Percentiles rank a stretch among this genome's conserved stretches.
phyloP scores from a whole-genome alignment of 2,888 invertebrate genomes.

The Drosophila ezoana region DNA sequence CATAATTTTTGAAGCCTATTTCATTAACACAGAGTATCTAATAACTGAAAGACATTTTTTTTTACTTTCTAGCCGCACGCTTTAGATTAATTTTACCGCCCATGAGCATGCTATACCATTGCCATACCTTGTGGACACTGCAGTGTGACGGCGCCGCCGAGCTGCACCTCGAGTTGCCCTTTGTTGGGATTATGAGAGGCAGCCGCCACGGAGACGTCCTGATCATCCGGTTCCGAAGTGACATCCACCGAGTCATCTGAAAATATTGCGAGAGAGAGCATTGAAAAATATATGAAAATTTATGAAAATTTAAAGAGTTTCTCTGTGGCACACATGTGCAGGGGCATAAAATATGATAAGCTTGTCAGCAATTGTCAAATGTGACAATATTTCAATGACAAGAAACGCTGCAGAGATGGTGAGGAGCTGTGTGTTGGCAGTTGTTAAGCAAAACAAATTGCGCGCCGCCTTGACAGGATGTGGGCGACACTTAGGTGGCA shows the following conservation, averaged over 20 bases:
- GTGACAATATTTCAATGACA: constrained; percentile 76
- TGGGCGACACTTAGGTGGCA: constrained; percentile 46
- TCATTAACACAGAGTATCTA: no score
- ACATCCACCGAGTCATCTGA: constrained; percentile 86
- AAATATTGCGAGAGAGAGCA: constrained; percentile 33
- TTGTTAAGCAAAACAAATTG: constrained; percentile 70
- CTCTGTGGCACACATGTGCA: constrained; percentile 38
- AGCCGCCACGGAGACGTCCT: constrained; percentile 86
- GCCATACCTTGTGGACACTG: constrained; percentile 91
- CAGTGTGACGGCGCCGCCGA: constrained; percentile 94
- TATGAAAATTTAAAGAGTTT: constrained; percentile 31
- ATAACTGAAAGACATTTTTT: no score
- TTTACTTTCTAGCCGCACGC: no score
- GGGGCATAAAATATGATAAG: constrained; percentile 58
- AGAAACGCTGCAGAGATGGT: constrained; percentile 2
- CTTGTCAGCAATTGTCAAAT: constrained; percentile 75
- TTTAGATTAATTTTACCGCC: no score
- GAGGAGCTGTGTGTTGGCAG: constrained; percentile 15
- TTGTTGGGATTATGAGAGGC: constrained; percentile 85
- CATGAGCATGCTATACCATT: neutral
- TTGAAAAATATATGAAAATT: constrained; percentile 17
- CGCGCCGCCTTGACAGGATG: constrained; percentile 36
- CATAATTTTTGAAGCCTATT: no score
- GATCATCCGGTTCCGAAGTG: constrained; percentile 87
- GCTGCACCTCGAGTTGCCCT: constrained; percentile 92